A percentile compares a stretch with the other conserved stretches of the same genome.
Conservation (phyloP, 1,140 invertebrate species). For the Drosophila triauraria region DNA sequence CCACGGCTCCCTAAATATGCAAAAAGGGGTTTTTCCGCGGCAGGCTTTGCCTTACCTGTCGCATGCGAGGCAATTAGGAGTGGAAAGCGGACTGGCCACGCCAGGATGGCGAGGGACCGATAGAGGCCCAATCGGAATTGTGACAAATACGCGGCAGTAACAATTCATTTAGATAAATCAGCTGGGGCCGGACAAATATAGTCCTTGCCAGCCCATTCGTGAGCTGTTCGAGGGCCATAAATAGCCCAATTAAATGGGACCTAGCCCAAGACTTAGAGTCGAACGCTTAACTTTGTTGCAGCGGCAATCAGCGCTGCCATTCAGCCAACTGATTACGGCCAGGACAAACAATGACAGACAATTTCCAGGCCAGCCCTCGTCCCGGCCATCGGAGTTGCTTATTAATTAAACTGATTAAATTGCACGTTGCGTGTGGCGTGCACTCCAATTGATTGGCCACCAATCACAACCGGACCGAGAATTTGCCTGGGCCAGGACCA, state of each 20-base stretch:
- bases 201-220: constrained; percentile 7
- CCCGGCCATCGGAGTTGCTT: constrained; percentile 35
- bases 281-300: constrained; percentile 17
- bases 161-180: constrained; percentile 79
- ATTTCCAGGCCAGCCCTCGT: constrained; percentile 14
- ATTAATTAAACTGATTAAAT: constrained; percentile 82
- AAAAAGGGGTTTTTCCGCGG: constrained; percentile 45
- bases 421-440: constrained; percentile 43
- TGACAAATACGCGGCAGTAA: constrained; percentile 76
- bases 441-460: constrained; percentile 45
- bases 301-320: constrained; percentile 46
- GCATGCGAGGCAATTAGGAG: constrained; percentile 73
- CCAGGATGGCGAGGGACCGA: neutral
- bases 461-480: constrained; percentile 21
- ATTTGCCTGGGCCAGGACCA: constrained; percentile 1
- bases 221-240: constrained; percentile 29
- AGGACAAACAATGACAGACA: constrained; percentile 51
- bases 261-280: constrained; percentile 2
- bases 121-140: constrained; percentile 20
- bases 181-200: constrained; percentile 27
- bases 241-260: constrained; percentile 55
- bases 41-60: constrained; percentile 51
- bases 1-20: constrained; percentile 59
- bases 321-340: constrained; percentile 35
- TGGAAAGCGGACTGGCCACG: constrained; percentile 15